Evolutionary conservation across 2,888 invertebrate genomes (phyloP).

Genomic region (Drosophila trichaetosa): DNA sequence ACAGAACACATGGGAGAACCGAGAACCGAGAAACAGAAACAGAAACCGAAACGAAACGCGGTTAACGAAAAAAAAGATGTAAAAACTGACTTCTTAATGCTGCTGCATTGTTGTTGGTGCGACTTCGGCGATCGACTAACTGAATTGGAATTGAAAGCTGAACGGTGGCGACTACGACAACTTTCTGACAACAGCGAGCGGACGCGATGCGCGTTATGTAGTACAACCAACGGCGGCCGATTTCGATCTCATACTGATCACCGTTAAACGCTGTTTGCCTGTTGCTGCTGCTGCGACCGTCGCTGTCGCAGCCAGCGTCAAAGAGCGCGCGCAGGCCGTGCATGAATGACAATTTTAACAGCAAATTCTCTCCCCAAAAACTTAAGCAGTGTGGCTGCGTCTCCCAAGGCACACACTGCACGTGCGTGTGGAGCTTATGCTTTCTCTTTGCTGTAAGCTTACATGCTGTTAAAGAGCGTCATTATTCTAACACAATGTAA

Average conservation of each 20-base stretch:
- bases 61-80: constrained; percentile 50
- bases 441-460: constrained; percentile 49
- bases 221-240: constrained; percentile 72
- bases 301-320: constrained; percentile 40
- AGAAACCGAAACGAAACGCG: constrained; percentile 49
- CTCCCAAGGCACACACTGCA: constrained; percentile 42
- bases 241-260: constrained; percentile 76
- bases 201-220: constrained; percentile 53
- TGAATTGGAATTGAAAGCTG: constrained; percentile 60
- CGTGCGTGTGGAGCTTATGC: constrained; percentile 59
- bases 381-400: constrained; percentile 24
- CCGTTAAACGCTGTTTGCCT: constrained; percentile 61
- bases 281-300: constrained; percentile 37
- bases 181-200: constrained; percentile 50
- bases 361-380: constrained; percentile 30
- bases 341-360: constrained; percentile 71
- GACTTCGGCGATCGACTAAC: constrained; percentile 56
- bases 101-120: constrained; percentile 47
- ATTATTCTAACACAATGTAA: constrained; percentile 48
- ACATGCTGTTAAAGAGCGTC: constrained; percentile 37
- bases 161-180: constrained; percentile 59
- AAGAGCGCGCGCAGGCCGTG: constrained; percentile 51
- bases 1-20: constrained; percentile 26
- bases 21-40: constrained; percentile 40
- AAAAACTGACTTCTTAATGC: constrained; percentile 51